phyloP scores from a whole-genome alignment of 1,140 invertebrate species.

The Diuraphis noxia region DNA sequence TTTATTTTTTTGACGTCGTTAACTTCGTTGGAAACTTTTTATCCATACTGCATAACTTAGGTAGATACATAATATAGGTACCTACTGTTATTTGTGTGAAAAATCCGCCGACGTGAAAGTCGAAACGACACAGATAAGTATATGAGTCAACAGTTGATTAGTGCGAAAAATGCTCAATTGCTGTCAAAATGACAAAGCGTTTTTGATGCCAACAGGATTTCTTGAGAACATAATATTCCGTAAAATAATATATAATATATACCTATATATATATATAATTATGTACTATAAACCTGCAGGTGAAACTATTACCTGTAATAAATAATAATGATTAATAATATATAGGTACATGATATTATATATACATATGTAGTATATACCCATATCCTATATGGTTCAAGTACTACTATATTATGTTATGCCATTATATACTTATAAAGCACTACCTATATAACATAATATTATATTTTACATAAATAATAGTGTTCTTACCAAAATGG shows the following conservation, averaged over 20 bases:
- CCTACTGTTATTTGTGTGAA: background rate
- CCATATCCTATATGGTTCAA: too few species aligned
- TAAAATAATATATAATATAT: background rate
- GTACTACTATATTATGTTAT: too few species aligned
- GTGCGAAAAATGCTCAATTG: background rate
- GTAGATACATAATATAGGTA: too few species aligned
- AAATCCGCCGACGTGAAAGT: background rate
- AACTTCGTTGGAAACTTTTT: background rate
- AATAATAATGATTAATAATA: too few species aligned
- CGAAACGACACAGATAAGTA: background rate
- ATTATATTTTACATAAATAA: background rate
- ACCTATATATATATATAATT: background rate
- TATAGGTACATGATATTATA: too few species aligned
- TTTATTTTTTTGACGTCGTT: background rate
- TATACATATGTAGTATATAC: too few species aligned
- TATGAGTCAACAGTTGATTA: background rate
- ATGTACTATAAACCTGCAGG: background rate
- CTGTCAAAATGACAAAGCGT: background rate
- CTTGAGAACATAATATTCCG: background rate
- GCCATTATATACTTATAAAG: too few species aligned
- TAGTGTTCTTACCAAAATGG: background rate
- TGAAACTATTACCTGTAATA: background rate
- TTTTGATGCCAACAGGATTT: background rate
- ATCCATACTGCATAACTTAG: background rate
- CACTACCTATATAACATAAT: too few species aligned